Evolutionary conservation across 1,140 invertebrate genomes (phyloP).

Genomic region (Sinella curviseta): DNA sequence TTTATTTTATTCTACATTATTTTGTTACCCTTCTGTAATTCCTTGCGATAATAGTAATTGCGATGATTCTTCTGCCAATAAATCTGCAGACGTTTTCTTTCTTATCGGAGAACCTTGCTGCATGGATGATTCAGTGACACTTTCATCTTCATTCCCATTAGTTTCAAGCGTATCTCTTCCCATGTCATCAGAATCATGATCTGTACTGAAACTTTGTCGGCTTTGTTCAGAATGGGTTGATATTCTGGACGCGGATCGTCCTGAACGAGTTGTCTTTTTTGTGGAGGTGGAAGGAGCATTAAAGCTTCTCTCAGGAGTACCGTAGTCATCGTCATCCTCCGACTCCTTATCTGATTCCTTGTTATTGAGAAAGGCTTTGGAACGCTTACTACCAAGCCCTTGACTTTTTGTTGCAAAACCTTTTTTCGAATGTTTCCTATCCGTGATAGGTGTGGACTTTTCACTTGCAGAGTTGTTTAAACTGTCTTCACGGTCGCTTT

Average conservation of each 20-base stretch:
- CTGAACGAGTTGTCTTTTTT: background rate
- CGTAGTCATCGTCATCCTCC: background rate
- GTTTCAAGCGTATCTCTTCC: background rate
- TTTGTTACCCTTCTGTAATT: conserved; percentile 28
- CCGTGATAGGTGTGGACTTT: background rate
- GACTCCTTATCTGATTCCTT: background rate
- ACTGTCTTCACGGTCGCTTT: too few species aligned
- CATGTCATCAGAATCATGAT: background rate
- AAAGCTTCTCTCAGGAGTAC: background rate
- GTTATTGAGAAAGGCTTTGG: background rate
- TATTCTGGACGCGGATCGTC: background rate
- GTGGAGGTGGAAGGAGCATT: background rate
- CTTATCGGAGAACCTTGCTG: background rate
- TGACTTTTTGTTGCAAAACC: background rate
- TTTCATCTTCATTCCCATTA: background rate
- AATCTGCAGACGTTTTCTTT: conserved; percentile 33
- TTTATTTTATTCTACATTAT: background rate
- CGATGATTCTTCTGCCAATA: conserved; percentile 31
- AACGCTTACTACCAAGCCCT: background rate
- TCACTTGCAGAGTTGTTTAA: background rate
- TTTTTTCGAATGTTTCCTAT: background rate
- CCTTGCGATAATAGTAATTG: background rate
- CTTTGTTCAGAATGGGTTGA: background rate
- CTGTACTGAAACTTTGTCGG: background rate
- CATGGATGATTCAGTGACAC: background rate